Base-by-base conservation (phyloP, 2,888 invertebrate genomes). In the Andrena fulva region DNA sequence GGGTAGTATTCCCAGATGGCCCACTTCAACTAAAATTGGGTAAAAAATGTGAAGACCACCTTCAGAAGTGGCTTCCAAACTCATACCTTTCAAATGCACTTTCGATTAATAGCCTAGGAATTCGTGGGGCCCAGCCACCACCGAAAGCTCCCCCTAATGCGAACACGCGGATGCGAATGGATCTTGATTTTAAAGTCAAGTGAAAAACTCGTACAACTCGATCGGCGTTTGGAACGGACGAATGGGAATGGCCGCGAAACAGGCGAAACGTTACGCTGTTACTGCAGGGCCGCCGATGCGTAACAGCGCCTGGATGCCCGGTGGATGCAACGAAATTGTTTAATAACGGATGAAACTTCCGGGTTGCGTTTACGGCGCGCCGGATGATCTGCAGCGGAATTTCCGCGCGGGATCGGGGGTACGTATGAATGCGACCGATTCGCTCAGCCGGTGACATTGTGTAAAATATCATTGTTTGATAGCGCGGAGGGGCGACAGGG, bases 371-470 rank as follows among this genome's bases (percentile, higher is more conserved):
- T 75, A 77, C 68, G 72, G 72, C 54, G 72, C n/a, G 85, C 89
- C 89, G 89, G 89, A 89, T 88, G 87, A 87, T 83, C 86, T 85
- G 84, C 78, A 69, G 84, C 72, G 72, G 84, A 76, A 82, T 85
- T 89, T 89, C 89, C 89, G 86, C 77, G 78, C 31, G 67, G 29
- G 74, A 66, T 54, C 69, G 68, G 64, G 68, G 63, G 62, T 63
- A 80, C 80, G 73, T 72, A 74, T 77, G 89, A 85, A 79, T 66
- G 66, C 80, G 75, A 77, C 72, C 84, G 89, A 89, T 89, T 64
- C 89, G 89, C 89, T 89, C 88, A 89, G 81, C 82, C 88, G 88
- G 62, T 79, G 89, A 85, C 89, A 89, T 89, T 89, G 89, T 89
- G 77, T 77, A 73, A 86, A 87, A 88, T 88, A 85, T 88, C 85